Evolutionary conservation across 2,888 invertebrate genomes (phyloP), one percentile per base, ranked within the genome.

Genomic region (Antheraea yamamai): DNA sequence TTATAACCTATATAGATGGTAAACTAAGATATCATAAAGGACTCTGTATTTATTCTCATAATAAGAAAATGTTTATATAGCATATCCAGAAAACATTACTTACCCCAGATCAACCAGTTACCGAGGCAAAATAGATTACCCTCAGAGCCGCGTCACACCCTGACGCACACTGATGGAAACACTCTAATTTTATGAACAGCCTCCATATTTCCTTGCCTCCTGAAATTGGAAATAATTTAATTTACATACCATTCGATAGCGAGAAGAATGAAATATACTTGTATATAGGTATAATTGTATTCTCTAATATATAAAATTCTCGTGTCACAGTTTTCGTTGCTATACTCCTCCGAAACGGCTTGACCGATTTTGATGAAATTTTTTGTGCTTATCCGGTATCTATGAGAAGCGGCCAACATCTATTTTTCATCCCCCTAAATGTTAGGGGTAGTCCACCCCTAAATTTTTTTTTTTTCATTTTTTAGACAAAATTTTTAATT

Each of bases 121-220:
- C 77, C 76, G 81, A 80, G 78, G 80, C 80, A 80, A 87, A 88
- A 83, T 83, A 85, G 82, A 86, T 88, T 85, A 85, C 79, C 77
- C 80, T 76, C 78, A 76, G 75, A 79, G 74, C 76, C 76, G 73
- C 78, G 76, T 79, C 76, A 79, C 76, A 77, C 75, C 73, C 76
- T 78, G 76, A 77, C 71, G 76, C 71, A 23, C 76, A 70, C 74
- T 77, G 78, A 76, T 79, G 75, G 52, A 80, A 79, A 76, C 68
- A 75, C 73, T 61, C 52, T 76, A 71, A 74, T 76, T 74, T 71
- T 79, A 78, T 73, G 73, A 73, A 74, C 76, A 75, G 76, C 72
- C 73, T 55, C 75, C 51, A 72, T 78, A 76, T 72, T 78, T 76
- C 35, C 61, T 76, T 77, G 47, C 64, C 68, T 66, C 66, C 61